phyloP scores from a whole-genome alignment of 2,113 vertebrate genomes.

The Melozone crissalis region DNA sequence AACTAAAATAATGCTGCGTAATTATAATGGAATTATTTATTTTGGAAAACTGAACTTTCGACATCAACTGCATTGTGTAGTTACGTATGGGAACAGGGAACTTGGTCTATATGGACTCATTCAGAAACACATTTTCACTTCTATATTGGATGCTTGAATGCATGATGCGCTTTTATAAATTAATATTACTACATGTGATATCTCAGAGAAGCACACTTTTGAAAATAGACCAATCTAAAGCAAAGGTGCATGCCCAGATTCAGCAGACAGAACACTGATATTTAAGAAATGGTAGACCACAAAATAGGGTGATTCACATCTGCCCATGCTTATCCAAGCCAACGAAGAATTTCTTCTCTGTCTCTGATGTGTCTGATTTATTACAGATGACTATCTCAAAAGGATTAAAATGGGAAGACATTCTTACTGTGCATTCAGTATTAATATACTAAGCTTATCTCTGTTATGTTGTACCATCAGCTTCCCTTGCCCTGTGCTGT shows the following conservation, averaged over 20 bases:
- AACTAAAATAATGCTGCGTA: background rate
- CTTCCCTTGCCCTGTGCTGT: background rate
- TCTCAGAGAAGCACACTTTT: background rate
- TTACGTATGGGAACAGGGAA: rapidly evolving
- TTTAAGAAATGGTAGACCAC: background rate
- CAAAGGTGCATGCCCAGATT: background rate
- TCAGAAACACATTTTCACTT: background rate
- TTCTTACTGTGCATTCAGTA: background rate
- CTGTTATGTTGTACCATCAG: background rate
- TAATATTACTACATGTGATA: background rate
- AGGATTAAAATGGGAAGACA: background rate
- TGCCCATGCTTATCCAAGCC: background rate
- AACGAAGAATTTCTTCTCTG: background rate
- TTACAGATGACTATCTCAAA: background rate
- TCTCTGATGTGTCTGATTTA: background rate
- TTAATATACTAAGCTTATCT: background rate
- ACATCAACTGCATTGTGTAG: background rate
- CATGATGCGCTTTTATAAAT: background rate
- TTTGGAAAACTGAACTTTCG: background rate
- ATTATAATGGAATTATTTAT: background rate
- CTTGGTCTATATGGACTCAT: background rate
- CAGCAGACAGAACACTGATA: background rate
- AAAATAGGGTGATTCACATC: background rate
- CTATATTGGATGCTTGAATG: background rate
- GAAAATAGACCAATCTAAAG: background rate